Evolutionary conservation across 2,113 vertebrate species (phyloP).

Genomic region (Hypanus sabinus): DNA sequence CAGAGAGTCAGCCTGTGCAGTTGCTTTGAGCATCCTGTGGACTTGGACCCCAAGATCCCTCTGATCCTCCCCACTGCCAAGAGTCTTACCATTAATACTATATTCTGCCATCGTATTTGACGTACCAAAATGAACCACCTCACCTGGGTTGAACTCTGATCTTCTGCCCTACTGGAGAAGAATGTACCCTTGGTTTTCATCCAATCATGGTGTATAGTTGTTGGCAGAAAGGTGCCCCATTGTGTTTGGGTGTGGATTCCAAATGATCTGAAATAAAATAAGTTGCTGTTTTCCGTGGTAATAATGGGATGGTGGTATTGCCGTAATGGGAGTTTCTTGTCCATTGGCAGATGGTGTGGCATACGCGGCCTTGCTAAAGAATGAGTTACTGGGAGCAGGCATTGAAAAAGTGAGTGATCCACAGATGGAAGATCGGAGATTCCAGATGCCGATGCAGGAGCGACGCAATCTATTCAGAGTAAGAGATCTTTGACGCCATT

Average conservation of each 20-base stretch:
- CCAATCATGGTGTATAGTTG: background rate
- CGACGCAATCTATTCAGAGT: constrained; percentile 64
- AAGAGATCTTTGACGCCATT: constrained; percentile 33
- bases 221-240: background rate
- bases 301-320: background rate
- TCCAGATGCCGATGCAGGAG: constrained; percentile 54
- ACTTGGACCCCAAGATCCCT: too few relatives aligned
- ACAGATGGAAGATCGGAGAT: constrained; percentile 58
- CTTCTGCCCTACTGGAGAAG: too few relatives aligned
- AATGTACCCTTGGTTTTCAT: background rate
- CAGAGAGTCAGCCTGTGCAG: too few relatives aligned
- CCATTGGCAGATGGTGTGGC: constrained; percentile 57
- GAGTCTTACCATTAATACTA: too few relatives aligned
- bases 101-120: too few relatives aligned
- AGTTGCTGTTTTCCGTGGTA: background rate
- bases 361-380: constrained; percentile 65
- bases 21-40: too few relatives aligned
- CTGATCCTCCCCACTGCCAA: too few relatives aligned
- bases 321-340: background rate
- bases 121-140: too few relatives aligned
- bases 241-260: background rate
- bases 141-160: too few relatives aligned
- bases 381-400: constrained; percentile 64
- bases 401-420: constrained; percentile 62
- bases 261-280: background rate